Base-by-base conservation (phyloP, 2,888 invertebrate species). In the Epistrophe grossulariae region DNA sequence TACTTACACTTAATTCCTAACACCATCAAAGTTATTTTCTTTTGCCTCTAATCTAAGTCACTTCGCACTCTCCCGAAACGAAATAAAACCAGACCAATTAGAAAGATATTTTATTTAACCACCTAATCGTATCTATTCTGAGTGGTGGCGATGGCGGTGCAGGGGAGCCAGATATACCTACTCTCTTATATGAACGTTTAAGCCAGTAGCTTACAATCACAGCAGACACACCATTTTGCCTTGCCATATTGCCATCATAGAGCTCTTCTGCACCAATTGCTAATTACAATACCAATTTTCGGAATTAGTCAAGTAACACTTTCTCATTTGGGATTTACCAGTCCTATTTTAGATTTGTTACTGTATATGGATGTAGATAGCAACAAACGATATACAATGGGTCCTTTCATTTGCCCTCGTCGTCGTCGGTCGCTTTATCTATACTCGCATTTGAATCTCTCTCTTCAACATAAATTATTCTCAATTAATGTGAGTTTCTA, bases 221-320 rank as follows among this genome's bases (percentile, higher is more conserved):
- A 43, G 40, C 77, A 66, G 70, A 48, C 76, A 72, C 45, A 57
- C 55, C 59, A 73, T 64, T n/a, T n/a, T n/a, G n/a, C n/a, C n/a
- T n/a, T 40, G 13, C n/a, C 15, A 2, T 24, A 24, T 24, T n/a
- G n/a, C n/a, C n/a, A n/a, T n/a, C n/a, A 74, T 50, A 2, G n/a
- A 59, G 55, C 55, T 28, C 31, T 35, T 28, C 31, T 35, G 17
- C 72, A 77, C 79, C 76, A 71, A 83, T 74, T 82, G 76, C 83
- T 87, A 87, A 87, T 87, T 87, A 87, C 87, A 87, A 87, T 79
- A 83, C 76, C 83, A 87, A 87, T 87, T 87, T 87, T 82, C 87
- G 79, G 76, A 87, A 87, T 87, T 83, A 87, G 79, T 76, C 87
- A 82, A 83, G 82, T 87, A 87, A 79, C 87, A 79, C 87, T 79